Percentiles rank a stretch among this genome's conserved stretches.
These are phyloP conservation scores for Phengaris arion DNA, from an alignment of 2,888 invertebrate species.

Conservation along the genomic window DNA sequence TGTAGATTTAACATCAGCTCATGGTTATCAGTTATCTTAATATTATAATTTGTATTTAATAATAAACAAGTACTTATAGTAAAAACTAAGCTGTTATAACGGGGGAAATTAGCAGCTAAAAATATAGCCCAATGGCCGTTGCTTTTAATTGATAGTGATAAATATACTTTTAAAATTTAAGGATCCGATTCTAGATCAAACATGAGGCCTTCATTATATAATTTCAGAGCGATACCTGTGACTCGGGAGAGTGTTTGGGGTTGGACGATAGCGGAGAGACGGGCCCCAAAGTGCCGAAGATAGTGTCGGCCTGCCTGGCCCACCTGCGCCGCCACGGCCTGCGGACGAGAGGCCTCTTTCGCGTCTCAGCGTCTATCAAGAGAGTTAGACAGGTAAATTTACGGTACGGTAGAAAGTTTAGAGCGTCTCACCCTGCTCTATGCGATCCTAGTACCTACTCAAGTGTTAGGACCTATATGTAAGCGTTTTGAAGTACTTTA, in stretches of 20 bases:
- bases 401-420: too few relatives aligned
- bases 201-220: not conserved
- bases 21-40: too few relatives aligned
- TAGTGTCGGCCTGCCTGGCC: slow-evolving; percentile 88
- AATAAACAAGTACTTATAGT: too few relatives aligned
- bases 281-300: slow-evolving; percentile 83
- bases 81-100: too few relatives aligned
- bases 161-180: not conserved
- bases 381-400: slow-evolving; percentile 89
- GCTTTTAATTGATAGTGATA: too few relatives aligned
- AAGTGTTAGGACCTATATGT: too few relatives aligned
- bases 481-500: too few relatives aligned
- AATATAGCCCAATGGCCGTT: not conserved
- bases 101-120: too few relatives aligned
- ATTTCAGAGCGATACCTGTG: slow-evolving; percentile 87
- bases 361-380: slow-evolving; percentile 95
- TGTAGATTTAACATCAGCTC: too few relatives aligned
- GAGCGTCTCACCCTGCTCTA: too few relatives aligned
- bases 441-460: too few relatives aligned
- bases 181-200: not conserved
- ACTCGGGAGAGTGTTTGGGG: slow-evolving; percentile 82
- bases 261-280: slow-evolving; percentile 77
- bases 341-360: slow-evolving; percentile 92
- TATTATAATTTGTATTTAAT: too few relatives aligned
- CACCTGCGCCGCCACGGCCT: slow-evolving; percentile 91